A percentile compares a stretch with the other conserved stretches of the same genome.
Conservation (phyloP, 2,113 vertebrate genomes). For the Puffinus mauretanicus region DNA sequence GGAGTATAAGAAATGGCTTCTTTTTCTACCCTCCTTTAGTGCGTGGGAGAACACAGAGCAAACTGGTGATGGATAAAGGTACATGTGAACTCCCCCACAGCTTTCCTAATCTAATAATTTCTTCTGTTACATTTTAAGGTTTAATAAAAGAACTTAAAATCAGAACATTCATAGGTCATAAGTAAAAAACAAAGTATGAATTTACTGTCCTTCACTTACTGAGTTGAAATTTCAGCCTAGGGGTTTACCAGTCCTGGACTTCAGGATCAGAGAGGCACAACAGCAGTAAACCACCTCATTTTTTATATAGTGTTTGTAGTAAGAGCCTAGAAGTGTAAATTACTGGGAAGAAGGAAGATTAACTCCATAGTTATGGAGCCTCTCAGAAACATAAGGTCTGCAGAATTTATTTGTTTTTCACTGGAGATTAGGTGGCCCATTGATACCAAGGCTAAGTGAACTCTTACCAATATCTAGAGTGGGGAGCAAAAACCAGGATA, state of each 20-base stretch:
- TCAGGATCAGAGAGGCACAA: neutral
- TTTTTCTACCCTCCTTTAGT: neutral
- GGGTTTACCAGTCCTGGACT: neutral
- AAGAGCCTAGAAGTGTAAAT: neutral
- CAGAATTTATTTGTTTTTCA: neutral
- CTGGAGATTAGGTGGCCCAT: neutral
- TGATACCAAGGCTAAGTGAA: neutral
- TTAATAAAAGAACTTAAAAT: neutral
- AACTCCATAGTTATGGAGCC: neutral
- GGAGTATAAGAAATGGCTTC: neutral
- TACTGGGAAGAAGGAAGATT: neutral
- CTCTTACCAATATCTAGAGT: neutral
- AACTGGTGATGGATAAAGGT: neutral
- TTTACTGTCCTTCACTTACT: neutral
- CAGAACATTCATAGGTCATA: neutral
- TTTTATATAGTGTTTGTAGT: neutral
- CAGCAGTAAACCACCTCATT: neutral
- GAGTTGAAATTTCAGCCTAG: neutral
- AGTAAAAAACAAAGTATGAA: neutral
- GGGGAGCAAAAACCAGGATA: neutral
- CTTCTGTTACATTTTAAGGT: neutral
- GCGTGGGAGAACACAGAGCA: neutral
- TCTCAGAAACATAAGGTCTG: neutral
- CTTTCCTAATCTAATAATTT: neutral
- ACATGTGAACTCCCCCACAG: neutral